Conservation (phyloP, 2,113 vertebrate genomes). For the Seriola aureovittata region DNA sequence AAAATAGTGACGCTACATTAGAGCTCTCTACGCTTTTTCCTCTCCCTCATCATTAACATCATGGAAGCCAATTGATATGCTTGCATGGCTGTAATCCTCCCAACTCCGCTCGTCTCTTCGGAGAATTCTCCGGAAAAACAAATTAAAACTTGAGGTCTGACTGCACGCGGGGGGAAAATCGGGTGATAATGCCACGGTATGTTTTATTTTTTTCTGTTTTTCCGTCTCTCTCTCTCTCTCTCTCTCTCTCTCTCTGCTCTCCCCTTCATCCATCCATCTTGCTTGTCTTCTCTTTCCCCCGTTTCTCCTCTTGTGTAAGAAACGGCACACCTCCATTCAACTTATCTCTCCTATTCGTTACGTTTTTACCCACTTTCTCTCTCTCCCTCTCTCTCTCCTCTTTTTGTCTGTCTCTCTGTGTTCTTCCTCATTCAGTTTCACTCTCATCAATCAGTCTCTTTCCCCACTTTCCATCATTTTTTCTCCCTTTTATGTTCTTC, state of each 20-base stretch:
- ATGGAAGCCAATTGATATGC: slow-evolving; percentile 62
- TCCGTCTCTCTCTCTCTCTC: background rate
- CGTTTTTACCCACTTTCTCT: no score
- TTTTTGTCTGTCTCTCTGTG: no score
- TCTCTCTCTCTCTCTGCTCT: background rate
- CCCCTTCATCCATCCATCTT: background rate
- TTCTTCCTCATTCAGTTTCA: background rate
- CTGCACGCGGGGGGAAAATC: slow-evolving; percentile 13
- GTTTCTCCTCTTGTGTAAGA: background rate
- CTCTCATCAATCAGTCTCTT: slow-evolving; percentile 13
- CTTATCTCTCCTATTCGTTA: background rate
- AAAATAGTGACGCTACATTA: slow-evolving; percentile 67
- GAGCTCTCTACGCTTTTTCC: slow-evolving; percentile 42
- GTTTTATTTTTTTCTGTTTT: background rate
- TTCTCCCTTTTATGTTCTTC: background rate
- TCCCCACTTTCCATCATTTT: background rate
- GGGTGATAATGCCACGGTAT: slow-evolving; percentile 1
- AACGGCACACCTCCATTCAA: background rate
- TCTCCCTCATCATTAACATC: slow-evolving; percentile 54
- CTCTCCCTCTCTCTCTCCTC: no score
- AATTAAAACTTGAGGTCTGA: slow-evolving; percentile 56
- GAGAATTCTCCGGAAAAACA: slow-evolving; percentile 52
- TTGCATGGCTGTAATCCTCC: slow-evolving; percentile 61
- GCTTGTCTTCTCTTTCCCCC: background rate
- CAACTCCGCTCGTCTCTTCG: slow-evolving; percentile 5